These are phyloP conservation scores for Deilephila elpenor DNA, from an alignment of 2,888 invertebrate genomes.

Conservation along the genomic window DNA sequence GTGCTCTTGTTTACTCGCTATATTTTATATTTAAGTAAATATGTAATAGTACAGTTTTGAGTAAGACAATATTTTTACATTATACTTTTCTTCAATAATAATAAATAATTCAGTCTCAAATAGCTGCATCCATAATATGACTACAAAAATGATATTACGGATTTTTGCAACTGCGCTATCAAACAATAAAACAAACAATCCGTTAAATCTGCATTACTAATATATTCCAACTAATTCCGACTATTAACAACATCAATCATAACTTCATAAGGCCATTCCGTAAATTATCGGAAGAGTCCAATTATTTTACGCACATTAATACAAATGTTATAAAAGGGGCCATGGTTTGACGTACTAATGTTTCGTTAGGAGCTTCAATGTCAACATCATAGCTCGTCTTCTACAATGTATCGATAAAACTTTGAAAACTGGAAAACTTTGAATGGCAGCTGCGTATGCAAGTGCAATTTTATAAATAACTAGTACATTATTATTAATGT, in stretches of 20 bases:
- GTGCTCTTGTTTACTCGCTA: too few relatives aligned
- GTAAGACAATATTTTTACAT: too few relatives aligned
- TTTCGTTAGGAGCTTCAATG: slow-evolving; percentile 1
- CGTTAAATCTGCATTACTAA: too few relatives aligned
- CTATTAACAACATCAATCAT: slow-evolving; percentile 45
- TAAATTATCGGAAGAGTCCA: slow-evolving; percentile 41
- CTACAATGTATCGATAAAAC: not conserved
- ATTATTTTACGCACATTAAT: slow-evolving; percentile 4
- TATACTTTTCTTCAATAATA: too few relatives aligned
- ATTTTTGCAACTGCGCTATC: too few relatives aligned
- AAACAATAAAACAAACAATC: too few relatives aligned
- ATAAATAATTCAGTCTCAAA: too few relatives aligned
- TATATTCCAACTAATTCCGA: not conserved
- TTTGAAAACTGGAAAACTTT: not conserved
- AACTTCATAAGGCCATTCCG: slow-evolving; percentile 50
- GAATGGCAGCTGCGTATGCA: not conserved
- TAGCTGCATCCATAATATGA: too few relatives aligned
- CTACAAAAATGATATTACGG: too few relatives aligned
- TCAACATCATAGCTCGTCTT: not conserved
- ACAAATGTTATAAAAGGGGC: not conserved
- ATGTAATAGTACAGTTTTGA: too few relatives aligned
- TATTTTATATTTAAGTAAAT: too few relatives aligned
- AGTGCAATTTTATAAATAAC: not conserved
- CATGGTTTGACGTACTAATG: not conserved
- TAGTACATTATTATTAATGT: not conserved